Evolutionary conservation across 1,140 invertebrate species (phyloP).

Genomic region (Ephestia elutella): DNA sequence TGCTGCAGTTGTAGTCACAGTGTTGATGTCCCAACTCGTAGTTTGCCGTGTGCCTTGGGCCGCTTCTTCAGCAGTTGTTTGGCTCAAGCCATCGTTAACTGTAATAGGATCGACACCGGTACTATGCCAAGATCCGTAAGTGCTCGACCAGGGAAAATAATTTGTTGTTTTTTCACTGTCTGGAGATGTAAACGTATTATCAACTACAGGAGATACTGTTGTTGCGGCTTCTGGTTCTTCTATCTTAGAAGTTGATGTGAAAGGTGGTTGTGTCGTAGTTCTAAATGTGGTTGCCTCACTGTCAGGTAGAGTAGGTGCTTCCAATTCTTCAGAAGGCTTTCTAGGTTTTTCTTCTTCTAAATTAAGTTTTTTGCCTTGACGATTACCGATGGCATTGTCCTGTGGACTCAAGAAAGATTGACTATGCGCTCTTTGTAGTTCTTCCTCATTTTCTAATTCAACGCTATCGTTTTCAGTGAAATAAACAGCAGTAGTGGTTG

Average conservation of each 20-base stretch:
- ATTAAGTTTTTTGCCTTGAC: conserved; percentile 65
- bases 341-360: conserved; percentile 38
- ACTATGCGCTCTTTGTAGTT: conserved; percentile 71
- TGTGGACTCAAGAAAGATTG: conserved; percentile 66
- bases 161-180: conserved; percentile 54
- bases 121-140: conserved; percentile 76
- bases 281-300: conserved; percentile 34
- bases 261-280: conserved; percentile 43
- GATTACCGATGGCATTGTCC: conserved; percentile 38
- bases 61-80: conserved; percentile 28
- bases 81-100: conserved; percentile 79
- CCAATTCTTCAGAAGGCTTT: conserved; percentile 55
- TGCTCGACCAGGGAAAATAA: conserved; percentile 55
- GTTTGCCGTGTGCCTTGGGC: conserved; percentile 28
- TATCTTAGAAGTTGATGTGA: conserved; percentile 36
- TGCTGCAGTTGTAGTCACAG: conserved; percentile 28
- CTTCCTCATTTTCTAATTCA: conserved; percentile 70
- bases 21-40: conserved; percentile 19
- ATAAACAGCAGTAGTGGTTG: conserved; percentile 43
- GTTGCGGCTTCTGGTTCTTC: conserved; percentile 36
- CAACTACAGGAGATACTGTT: conserved; percentile 35
- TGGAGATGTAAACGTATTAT: conserved; percentile 52
- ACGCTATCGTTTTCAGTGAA: conserved; percentile 60
- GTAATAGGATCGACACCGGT: conserved; percentile 81
- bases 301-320: conserved; percentile 51